Conservation (phyloP, 2,113 vertebrate genomes). For the Semnopithecus entellus region DNA sequence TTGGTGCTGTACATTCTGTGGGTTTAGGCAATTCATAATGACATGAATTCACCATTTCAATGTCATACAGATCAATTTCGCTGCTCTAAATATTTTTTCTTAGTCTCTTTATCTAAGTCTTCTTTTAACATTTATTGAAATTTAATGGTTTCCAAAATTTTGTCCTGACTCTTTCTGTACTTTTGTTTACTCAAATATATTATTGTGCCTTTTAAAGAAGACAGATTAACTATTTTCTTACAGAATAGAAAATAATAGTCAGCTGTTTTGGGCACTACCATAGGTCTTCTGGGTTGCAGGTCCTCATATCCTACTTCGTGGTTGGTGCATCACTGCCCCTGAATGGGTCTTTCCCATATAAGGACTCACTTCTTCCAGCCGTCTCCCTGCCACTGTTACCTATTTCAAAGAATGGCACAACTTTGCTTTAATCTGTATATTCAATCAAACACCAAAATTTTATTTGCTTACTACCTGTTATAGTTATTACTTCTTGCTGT, state of each 20-base stretch:
- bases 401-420: background rate
- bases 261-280: background rate
- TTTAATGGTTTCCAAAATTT: background rate
- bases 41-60: background rate
- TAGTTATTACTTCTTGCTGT: background rate
- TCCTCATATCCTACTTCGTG: background rate
- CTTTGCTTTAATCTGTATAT: background rate
- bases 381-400: background rate
- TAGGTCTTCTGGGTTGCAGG: background rate
- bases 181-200: background rate
- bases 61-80: background rate
- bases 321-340: background rate
- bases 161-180: background rate
- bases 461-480: background rate
- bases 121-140: background rate
- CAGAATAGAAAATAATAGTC: background rate
- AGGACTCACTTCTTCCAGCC: background rate
- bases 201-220: background rate
- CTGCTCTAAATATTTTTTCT: background rate
- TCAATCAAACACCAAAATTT: background rate
- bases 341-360: background rate
- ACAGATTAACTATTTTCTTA: background rate
- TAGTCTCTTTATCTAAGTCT: background rate
- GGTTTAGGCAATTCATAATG: background rate
- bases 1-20: background rate